phyloP scores from a whole-genome alignment of 2,888 invertebrate genomes.

The Lasioglossum oenotherae region DNA sequence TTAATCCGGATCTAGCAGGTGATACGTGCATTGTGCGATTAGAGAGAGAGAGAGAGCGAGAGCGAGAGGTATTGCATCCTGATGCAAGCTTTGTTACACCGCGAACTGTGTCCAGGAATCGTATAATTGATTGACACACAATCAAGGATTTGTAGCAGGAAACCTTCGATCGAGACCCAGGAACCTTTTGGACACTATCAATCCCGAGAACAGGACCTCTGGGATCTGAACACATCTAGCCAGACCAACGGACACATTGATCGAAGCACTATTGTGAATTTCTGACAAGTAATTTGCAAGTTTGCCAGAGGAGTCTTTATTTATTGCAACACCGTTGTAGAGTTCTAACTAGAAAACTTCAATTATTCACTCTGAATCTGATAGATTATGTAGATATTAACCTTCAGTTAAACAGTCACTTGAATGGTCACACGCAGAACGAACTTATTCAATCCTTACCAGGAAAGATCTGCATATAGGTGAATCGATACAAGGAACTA shows the following conservation, averaged over 20 bases:
- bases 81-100: background rate
- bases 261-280: background rate
- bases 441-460: background rate
- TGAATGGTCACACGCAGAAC: background rate
- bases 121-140: constrained; percentile 5
- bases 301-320: background rate
- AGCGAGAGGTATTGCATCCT: background rate
- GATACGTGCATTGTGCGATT: constrained; percentile 29
- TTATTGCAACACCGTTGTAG: background rate
- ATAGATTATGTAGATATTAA: too few species aligned
- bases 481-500: background rate
- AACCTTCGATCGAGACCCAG: background rate
- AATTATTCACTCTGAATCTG: background rate
- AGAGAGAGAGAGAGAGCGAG: background rate
- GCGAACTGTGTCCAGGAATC: background rate
- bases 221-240: background rate
- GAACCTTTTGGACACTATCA: background rate
- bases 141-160: background rate
- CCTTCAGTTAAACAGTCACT: background rate
- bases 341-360: background rate
- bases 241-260: background rate
- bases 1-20: constrained; percentile 31
- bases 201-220: background rate
- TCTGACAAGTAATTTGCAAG: background rate
- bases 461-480: background rate